phyloP scores from a whole-genome alignment of 2,113 vertebrate genomes.

The Coptodon bakossiorum region DNA sequence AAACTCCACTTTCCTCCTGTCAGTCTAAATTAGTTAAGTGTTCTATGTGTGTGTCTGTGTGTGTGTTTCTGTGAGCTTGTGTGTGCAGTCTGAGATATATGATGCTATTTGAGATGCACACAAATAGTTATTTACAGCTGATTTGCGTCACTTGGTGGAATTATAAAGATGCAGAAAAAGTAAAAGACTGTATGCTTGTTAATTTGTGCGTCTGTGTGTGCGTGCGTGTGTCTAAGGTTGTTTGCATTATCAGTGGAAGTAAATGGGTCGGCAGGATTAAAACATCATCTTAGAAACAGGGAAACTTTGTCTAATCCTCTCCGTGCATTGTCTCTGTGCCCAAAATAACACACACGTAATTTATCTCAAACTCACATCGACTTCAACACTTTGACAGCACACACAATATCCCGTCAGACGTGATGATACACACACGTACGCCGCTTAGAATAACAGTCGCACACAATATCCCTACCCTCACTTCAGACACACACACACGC shows the following conservation, averaged over 20 bases:
- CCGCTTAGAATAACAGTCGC: neutral
- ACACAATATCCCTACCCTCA: neutral
- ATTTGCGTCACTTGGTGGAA: neutral
- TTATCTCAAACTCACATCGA: slow-evolving; percentile 9
- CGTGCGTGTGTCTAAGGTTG: neutral
- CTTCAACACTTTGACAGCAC: slow-evolving; percentile 18
- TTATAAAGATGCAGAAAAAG: neutral
- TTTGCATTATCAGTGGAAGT: neutral
- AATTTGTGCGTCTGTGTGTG: neutral
- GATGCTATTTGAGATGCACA: neutral
- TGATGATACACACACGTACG: neutral
- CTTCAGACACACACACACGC: neutral
- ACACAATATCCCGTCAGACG: slow-evolving; percentile 17
- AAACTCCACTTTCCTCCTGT: slow-evolving; percentile 46
- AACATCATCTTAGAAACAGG: slow-evolving; percentile 43
- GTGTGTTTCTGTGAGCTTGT: neutral
- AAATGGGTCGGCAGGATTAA: slow-evolving; percentile 21
- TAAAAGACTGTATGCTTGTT: neutral
- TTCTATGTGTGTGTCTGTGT: neutral
- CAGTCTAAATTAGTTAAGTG: slow-evolving; percentile 23
- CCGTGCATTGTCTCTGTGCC: slow-evolving; percentile 38
- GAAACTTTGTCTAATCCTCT: slow-evolving; percentile 59
- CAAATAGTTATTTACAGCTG: neutral
- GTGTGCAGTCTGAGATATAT: neutral
- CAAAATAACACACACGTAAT: slow-evolving; percentile 43